Evolutionary conservation across 1,140 invertebrate genomes (phyloP), one percentile per base, ranked within the genome.

Genomic region (Oppia nitens): DNA sequence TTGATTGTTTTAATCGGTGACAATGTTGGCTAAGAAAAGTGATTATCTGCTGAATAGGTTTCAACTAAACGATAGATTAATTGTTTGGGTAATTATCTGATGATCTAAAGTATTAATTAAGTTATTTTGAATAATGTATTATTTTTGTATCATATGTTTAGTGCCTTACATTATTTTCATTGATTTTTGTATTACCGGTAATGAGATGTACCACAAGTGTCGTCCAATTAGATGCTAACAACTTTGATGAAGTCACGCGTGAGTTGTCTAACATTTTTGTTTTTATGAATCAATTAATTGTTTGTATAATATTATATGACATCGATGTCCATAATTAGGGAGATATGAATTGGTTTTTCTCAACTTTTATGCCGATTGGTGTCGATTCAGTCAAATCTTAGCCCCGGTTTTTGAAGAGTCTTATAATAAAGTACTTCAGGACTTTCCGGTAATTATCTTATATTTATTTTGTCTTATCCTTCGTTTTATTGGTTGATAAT

Each of bases 341-440:
- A 52, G 51, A 26, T 54, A 67, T 61, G 65, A 67, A 57, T 40
- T 67, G 25, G 64, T 67, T 14, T 66, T 67, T 49, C 25, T 67
- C 2, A 67, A 67, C 55, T 67, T 67, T 51, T 67, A 67, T 60
- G 66, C 62, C 27, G 63, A 66, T 58, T 65, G 75, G 76, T 78
- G 76, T 65, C 69, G 75, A 62, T 81, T 80, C 67, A 98, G 93
- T 77, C 95, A 94, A 75, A 81, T 94, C 70, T 75, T 98, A 67
- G 84, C 86, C 66, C 95, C 95, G 28, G 84, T 96, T 69, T 98
- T 95, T 76, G 90, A 96, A 74, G 90, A 97, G 74, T 85, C 92
- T 28, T 86, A 91, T 23, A 83, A 85, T 66, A 88, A 88, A 78
- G 78, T 97, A 54, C 75, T 69, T 51, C 78, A 81, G 69, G 80